These are phyloP conservation scores for Thera britannica DNA, from an alignment of 2,888 invertebrate genomes.

Conservation along the genomic window DNA sequence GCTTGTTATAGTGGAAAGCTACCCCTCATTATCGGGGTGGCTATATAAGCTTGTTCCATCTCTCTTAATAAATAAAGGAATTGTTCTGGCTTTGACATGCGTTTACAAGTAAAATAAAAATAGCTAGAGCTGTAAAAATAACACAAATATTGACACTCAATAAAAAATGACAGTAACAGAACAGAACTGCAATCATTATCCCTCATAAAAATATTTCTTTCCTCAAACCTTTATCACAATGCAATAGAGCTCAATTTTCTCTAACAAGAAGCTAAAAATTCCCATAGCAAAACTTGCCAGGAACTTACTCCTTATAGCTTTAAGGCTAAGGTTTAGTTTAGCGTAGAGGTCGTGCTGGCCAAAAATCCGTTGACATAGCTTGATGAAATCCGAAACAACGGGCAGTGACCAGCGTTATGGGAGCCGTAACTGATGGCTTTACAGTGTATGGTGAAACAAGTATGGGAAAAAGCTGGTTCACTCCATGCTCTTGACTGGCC, in stretches of 20 bases:
- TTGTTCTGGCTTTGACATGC: no score
- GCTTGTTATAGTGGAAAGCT: no score
- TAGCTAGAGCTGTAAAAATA: background rate
- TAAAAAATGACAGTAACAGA: slow-evolving; percentile 30
- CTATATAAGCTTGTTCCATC: no score
- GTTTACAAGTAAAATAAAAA: background rate
- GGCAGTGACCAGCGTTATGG: slow-evolving; percentile 49
- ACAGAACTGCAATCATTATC: slow-evolving; percentile 32
- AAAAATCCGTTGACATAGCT: slow-evolving; percentile 40
- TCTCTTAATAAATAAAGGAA: no score
- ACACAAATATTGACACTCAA: slow-evolving; percentile 12
- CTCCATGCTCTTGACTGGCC: background rate
- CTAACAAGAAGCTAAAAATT: slow-evolving; percentile 8
- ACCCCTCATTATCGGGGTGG: no score
- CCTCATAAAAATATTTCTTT: slow-evolving; percentile 22
- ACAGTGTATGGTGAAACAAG: slow-evolving; percentile 12
- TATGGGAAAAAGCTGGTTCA: background rate
- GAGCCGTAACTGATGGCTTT: slow-evolving; percentile 49
- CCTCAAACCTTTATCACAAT: background rate
- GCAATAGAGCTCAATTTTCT: slow-evolving; percentile 12
- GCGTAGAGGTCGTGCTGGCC: background rate
- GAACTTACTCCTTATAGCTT: background rate
- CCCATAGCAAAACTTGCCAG: background rate
- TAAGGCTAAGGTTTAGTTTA: slow-evolving; percentile 4
- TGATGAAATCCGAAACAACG: slow-evolving; percentile 64